Evolutionary conservation across 2,113 vertebrate genomes (phyloP).

Genomic region (Cinclus cinclus): DNA sequence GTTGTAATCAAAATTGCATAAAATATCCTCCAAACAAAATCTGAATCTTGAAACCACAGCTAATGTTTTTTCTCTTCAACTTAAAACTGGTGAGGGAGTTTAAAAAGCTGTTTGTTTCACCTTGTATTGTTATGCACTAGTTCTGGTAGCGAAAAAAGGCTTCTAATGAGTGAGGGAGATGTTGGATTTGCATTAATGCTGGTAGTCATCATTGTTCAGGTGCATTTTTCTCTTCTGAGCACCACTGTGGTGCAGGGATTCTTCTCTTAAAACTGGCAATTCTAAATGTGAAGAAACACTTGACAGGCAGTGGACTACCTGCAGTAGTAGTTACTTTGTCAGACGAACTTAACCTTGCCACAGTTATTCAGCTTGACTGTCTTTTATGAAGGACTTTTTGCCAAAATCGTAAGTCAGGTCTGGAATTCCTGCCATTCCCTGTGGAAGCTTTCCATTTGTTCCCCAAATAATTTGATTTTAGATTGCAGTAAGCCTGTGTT

Average conservation of each 20-base stretch:
- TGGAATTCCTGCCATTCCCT: neutral
- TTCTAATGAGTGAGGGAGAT: neutral
- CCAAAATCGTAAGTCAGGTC: neutral
- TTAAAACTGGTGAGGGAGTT: neutral
- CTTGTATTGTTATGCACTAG: rapidly evolving
- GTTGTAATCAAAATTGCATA: neutral
- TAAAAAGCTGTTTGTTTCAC: neutral
- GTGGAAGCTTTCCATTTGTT: neutral
- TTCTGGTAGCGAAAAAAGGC: neutral
- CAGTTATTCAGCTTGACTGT: neutral
- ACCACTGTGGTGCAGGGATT: neutral
- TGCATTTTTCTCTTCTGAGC: neutral
- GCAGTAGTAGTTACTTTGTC: neutral
- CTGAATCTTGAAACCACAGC: neutral
- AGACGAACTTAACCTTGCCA: neutral
- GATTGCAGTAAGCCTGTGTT: neutral
- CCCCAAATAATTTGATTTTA: neutral
- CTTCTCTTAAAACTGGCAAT: neutral
- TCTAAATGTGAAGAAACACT: neutral
- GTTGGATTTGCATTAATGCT: neutral
- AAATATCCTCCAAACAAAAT: neutral
- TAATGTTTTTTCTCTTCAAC: neutral
- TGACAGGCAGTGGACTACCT: neutral
- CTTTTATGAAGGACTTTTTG: neutral
- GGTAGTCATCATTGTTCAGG: neutral